Evolutionary conservation across 37 sponge, comb jelly and placozoan genomes (phyloP), one percentile per base, ranked within the genome.

Genomic region (Haliclona indistincta): DNA sequence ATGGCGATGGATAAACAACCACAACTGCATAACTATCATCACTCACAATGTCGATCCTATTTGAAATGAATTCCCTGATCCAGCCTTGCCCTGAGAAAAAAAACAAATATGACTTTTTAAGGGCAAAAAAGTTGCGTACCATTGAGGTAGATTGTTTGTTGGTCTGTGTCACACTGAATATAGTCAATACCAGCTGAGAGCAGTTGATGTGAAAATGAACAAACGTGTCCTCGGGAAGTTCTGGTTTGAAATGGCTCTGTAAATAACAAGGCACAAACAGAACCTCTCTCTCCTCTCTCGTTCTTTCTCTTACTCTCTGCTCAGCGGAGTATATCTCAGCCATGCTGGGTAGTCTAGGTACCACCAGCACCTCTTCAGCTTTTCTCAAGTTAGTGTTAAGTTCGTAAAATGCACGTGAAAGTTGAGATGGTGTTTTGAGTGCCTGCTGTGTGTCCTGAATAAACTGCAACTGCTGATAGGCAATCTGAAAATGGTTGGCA

Each of bases 211-310:
- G 73, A 34, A 91, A 77, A 38, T 78, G 54, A 2, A 91, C 29
- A 4, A 82, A 49, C 4, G 77, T 54, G 60, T 91, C 91, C 19
- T 91, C 91, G 0, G 91, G 91, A 15, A 91, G 43, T 17, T 65
- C 81, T 8, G 91, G 91, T 45, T 78, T 85, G 43, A 91, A 77
- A 4, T 58, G 61, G 37, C 68, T 68, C 91, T 91, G 54, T 15
- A 45, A 52, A 51, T 11, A 53, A 8, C 52, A 51, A 43, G 23
- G 33, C 30, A 53, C 28, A 6, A n/a, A 54, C 8, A 47, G 49
- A 47, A 47, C 13, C n/a, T n/a, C n/a, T 47, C 49, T 47, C 49
- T 47, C 49, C 49, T 47, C 49, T 47, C 49, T 47, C 49, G 8
- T 13, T 47, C 49, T 47, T 13, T 47, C 49, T 47, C 49, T 47